phyloP scores from a whole-genome alignment of 1,140 invertebrate genomes.

The Pseudomyrmex gracilis region DNA sequence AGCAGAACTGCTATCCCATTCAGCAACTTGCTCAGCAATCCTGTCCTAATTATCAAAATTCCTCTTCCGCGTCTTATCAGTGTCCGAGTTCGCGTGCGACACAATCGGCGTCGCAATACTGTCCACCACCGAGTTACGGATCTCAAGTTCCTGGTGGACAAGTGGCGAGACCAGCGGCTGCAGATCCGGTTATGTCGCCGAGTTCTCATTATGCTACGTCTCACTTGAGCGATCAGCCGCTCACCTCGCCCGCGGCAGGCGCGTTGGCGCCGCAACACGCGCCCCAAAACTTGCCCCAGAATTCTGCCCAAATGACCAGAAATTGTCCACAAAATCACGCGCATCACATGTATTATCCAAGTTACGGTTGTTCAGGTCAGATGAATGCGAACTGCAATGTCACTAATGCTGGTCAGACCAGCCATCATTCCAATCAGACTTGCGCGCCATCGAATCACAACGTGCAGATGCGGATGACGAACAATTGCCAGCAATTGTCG shows the following conservation, averaged over 20 bases:
- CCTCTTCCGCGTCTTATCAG: constrained; percentile 76
- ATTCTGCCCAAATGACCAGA: constrained; percentile 84
- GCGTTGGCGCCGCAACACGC: constrained; percentile 85
- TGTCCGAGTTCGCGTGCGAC: constrained; percentile 78
- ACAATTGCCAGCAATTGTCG: constrained; percentile 78
- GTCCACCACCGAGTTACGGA: constrained; percentile 75
- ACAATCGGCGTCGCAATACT: constrained; percentile 76
- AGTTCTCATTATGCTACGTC: constrained; percentile 80
- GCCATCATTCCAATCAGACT: constrained; percentile 68
- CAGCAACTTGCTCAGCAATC: constrained; percentile 67
- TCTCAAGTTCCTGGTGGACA: constrained; percentile 67
- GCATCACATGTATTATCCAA: constrained; percentile 78
- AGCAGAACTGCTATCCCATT: constrained; percentile 79
- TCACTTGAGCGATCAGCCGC: constrained; percentile 84
- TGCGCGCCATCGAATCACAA: constrained; percentile 63
- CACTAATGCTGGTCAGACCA: constrained; percentile 63
- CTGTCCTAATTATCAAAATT: constrained; percentile 79
- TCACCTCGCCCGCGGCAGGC: constrained; percentile 87
- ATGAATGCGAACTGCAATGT: constrained; percentile 74
- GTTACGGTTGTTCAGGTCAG: constrained; percentile 77
- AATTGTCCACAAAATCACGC: constrained; percentile 83
- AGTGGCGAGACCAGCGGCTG: constrained; percentile 75
- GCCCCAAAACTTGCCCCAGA: constrained; percentile 83
- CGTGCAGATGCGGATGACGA: constrained; percentile 68
- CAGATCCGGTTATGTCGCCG: constrained; percentile 81